phyloP scores from a whole-genome alignment of 2,797 vertebrate species.

The Merluccius polli region DNA sequence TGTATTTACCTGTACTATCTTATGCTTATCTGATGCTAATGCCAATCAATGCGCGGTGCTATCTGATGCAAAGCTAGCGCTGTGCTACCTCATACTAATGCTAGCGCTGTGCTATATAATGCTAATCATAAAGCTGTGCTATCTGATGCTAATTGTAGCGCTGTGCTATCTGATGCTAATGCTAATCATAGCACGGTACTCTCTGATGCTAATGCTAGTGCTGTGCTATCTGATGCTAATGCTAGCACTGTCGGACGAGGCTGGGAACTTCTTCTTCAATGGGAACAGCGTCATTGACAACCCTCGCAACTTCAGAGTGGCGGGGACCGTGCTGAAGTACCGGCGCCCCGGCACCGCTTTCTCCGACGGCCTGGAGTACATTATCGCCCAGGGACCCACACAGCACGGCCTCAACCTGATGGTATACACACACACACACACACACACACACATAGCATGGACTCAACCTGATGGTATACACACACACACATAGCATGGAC shows the following conservation, averaged over 20 bases:
- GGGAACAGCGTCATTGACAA: slow-evolving; percentile 85
- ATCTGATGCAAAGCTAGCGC: background rate
- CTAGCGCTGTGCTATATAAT: no score
- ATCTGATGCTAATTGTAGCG: background rate
- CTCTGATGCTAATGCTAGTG: background rate
- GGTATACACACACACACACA: slow-evolving; percentile 64
- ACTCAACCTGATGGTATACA: no score
- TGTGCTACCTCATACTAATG: background rate
- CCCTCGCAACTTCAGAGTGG: slow-evolving; percentile 85
- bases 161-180: background rate
- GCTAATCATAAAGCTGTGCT: slow-evolving; percentile 68
- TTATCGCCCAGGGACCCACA: slow-evolving; percentile 85
- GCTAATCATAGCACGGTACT: background rate
- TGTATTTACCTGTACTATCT: slow-evolving; percentile 2
- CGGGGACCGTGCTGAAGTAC: slow-evolving; percentile 87
- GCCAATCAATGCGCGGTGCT: no score
- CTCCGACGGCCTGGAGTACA: slow-evolving; percentile 87
- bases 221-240: background rate
- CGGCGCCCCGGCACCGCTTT: slow-evolving; percentile 75
- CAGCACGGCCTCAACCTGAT: slow-evolving; percentile 85
- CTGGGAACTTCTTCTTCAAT: slow-evolving; percentile 85
- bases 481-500: no score
- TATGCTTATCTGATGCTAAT: background rate
- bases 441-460: no score
- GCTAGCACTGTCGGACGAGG: slow-evolving; percentile 85